Conservation (phyloP, 2,888 invertebrate genomes). For the Heliconius hortense region DNA sequence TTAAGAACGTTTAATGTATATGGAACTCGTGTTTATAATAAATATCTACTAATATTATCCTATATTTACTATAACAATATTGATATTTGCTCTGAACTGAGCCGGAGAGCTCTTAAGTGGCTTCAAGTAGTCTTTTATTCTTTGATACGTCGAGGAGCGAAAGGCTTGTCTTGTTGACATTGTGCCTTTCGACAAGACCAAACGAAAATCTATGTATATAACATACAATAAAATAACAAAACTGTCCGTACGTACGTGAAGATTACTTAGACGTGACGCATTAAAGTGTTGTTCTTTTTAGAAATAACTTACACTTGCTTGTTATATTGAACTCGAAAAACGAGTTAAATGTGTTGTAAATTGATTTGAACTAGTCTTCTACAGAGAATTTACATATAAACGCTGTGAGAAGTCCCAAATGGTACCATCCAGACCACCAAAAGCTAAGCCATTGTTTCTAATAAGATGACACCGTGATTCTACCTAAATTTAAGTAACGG, state of each 20-base stretch:
- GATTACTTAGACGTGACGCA: conserved; percentile 35
- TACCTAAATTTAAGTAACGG: conserved; percentile 52
- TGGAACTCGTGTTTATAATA: conserved; percentile 12
- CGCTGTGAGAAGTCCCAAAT: neutral
- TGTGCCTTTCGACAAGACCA: conserved; percentile 35
- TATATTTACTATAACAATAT: conserved; percentile 40
- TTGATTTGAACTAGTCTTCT: conserved; percentile 10
- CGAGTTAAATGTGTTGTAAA: neutral
- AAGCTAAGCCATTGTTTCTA: conserved; percentile 38
- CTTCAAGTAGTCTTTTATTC: conserved; percentile 40
- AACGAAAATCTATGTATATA: conserved; percentile 35
- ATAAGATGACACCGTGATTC: conserved; percentile 31
- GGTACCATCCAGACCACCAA: conserved; percentile 30
- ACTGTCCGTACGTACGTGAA: conserved; percentile 30
- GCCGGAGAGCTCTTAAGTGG: conserved; percentile 39
- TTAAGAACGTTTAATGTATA: neutral
- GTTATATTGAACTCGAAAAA: conserved; percentile 14
- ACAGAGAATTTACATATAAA: conserved; percentile 27
- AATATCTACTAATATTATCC: conserved; percentile 37
- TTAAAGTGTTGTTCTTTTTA: conserved; percentile 20
- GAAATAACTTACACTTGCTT: neutral
- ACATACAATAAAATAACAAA: conserved; percentile 34
- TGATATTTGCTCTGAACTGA: conserved; percentile 40
- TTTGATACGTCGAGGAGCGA: conserved; percentile 35
- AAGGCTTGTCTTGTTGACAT: conserved; percentile 39